Evolutionary conservation across 1,140 invertebrate species (phyloP).

Genomic region (Musca domestica): DNA sequence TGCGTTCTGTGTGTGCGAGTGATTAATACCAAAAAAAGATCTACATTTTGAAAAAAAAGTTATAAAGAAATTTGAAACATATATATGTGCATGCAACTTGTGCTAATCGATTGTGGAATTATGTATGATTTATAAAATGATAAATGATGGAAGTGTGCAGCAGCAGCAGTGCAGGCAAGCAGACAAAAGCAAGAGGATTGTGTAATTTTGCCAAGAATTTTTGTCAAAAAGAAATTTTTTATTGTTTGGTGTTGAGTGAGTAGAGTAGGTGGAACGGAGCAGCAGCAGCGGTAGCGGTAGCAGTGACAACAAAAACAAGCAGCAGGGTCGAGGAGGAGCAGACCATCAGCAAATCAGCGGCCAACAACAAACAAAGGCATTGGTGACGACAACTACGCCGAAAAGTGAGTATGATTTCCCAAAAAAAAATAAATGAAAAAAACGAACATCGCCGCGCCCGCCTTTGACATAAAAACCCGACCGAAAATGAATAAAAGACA

Average conservation of each 20-base stretch:
- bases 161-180: too few species aligned
- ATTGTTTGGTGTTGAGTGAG: background rate
- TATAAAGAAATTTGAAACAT: too few species aligned
- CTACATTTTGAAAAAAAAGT: too few species aligned
- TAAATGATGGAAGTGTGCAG: slow-evolving; percentile 15
- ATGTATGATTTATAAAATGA: too few species aligned
- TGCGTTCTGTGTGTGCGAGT: too few species aligned
- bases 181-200: background rate
- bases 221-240: slow-evolving; percentile 8
- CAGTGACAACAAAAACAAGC: background rate
- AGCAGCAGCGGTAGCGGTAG: background rate
- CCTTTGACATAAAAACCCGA: background rate
- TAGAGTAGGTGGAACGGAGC: slow-evolving; percentile 1
- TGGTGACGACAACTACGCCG: slow-evolving; percentile 22
- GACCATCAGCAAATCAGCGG: background rate
- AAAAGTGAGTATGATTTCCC: slow-evolving; percentile 18
- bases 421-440: background rate
- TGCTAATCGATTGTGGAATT: too few species aligned
- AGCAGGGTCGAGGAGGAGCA: background rate
- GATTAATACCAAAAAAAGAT: too few species aligned
- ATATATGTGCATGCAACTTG: too few species aligned
- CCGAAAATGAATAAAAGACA: slow-evolving; percentile 2
- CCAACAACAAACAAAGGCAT: slow-evolving; percentile 1
- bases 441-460: background rate
- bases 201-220: slow-evolving; percentile 20